phyloP scores from a whole-genome alignment of 2,888 invertebrate species.

The Amphipyra tragopoginis region DNA sequence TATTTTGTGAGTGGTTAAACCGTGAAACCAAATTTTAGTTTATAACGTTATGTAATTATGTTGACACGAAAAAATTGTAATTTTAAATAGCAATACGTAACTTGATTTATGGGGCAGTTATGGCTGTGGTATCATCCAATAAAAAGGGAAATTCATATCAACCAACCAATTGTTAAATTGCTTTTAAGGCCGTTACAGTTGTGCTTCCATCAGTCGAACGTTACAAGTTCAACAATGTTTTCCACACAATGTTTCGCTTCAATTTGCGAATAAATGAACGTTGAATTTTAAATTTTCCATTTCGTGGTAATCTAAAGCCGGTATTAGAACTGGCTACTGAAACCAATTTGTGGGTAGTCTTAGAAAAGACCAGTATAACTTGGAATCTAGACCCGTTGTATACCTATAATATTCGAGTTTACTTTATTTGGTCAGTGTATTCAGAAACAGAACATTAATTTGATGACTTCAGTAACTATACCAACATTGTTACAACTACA shows the following conservation, averaged over 20 bases:
- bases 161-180: constrained; percentile 38
- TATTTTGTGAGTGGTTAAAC: too few relatives aligned
- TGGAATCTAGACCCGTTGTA: constrained; percentile 11
- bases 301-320: constrained; percentile 38
- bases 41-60: too few relatives aligned
- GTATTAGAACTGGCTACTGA: constrained; percentile 33
- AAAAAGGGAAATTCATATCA: constrained; percentile 32
- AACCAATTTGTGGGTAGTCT: constrained; percentile 46
- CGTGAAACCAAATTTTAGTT: too few relatives aligned
- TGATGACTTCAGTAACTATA: not conserved
- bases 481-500: constrained; percentile 17
- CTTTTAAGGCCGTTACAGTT: constrained; percentile 5
- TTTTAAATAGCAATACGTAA: not conserved
- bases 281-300: constrained; percentile 42
- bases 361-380: constrained; percentile 24
- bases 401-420: constrained; percentile 7
- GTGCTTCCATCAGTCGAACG: constrained; percentile 11
- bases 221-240: constrained; percentile 27
- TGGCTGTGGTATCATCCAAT: constrained; percentile 20
- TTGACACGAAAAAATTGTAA: too few relatives aligned
- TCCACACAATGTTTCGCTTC: constrained; percentile 23
- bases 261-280: constrained; percentile 36
- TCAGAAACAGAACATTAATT: constrained; percentile 1
- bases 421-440: constrained; percentile 11
- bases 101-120: constrained; percentile 14